Evolutionary conservation across 2,888 invertebrate species (phyloP).

Genomic region (Calameuta idolon): DNA sequence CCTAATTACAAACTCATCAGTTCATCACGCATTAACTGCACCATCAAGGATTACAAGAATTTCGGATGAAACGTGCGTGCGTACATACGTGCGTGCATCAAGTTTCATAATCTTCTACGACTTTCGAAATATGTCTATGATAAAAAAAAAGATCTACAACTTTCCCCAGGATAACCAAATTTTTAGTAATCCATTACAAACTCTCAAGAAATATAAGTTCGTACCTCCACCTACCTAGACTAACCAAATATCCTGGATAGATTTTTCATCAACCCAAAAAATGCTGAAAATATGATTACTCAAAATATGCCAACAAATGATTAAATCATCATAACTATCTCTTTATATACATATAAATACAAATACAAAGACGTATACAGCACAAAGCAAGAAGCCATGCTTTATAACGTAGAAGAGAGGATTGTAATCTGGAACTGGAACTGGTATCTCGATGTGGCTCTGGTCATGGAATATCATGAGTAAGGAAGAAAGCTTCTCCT

Average conservation of each 20-base stretch:
- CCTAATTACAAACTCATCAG: background rate
- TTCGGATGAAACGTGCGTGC: constrained; percentile 13
- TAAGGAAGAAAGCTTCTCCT: constrained; percentile 1
- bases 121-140: too few species aligned
- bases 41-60: constrained; percentile 8
- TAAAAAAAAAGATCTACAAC: too few species aligned
- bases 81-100: constrained; percentile 20
- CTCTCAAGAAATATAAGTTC: too few species aligned
- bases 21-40: background rate
- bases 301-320: background rate
- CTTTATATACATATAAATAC: background rate
- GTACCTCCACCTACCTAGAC: too few species aligned
- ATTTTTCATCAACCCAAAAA: background rate
- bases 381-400: background rate
- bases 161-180: too few species aligned
- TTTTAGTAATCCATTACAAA: too few species aligned
- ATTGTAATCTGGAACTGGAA: background rate
- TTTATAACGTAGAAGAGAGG: background rate
- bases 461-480: background rate
- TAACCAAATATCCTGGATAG: too few species aligned
- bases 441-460: background rate
- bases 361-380: background rate
- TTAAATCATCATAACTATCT: background rate
- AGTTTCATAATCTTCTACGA: too few species aligned
- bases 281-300: background rate